phyloP scores from a whole-genome alignment of 2,888 invertebrate species.

The Lordiphosa fenestrarum region DNA sequence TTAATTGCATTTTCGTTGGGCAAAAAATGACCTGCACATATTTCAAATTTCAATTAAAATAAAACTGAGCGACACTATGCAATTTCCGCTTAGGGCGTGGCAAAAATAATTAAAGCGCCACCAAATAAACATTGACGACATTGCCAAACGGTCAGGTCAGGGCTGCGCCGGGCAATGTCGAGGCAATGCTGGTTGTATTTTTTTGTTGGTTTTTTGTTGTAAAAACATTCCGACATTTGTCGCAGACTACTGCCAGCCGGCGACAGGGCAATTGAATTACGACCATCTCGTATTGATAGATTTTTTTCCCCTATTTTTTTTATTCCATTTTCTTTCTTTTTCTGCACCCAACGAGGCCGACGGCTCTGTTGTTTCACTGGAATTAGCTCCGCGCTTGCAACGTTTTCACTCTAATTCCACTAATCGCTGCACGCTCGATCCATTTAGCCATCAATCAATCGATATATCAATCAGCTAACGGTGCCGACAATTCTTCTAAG shows the following conservation, averaged over 20 bases:
- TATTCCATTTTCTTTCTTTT: too few species aligned
- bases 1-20: slow-evolving; percentile 64
- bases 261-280: slow-evolving; percentile 50
- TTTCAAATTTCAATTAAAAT: slow-evolving; percentile 74
- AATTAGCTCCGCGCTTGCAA: background rate
- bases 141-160: slow-evolving; percentile 21
- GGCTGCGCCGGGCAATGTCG: slow-evolving; percentile 31
- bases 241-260: slow-evolving; percentile 40
- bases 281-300: slow-evolving; percentile 17
- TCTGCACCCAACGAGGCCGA: too few species aligned
- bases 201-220: background rate
- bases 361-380: background rate
- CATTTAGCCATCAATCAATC: slow-evolving; percentile 8
- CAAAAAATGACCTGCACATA: slow-evolving; percentile 41
- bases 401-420: slow-evolving; percentile 4
- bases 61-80: slow-evolving; percentile 65
- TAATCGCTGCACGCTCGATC: slow-evolving; percentile 10
- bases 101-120: slow-evolving; percentile 64
- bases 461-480: slow-evolving; percentile 8
- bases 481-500: slow-evolving; percentile 16
- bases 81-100: slow-evolving; percentile 65
- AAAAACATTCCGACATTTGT: slow-evolving; percentile 4
- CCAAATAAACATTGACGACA: slow-evolving; percentile 43
- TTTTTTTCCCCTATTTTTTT: background rate
- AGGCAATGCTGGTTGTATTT: slow-evolving; percentile 15